Base-by-base conservation (phyloP, 1,140 invertebrate genomes). In the Aphaenogaster ashmeadi region DNA sequence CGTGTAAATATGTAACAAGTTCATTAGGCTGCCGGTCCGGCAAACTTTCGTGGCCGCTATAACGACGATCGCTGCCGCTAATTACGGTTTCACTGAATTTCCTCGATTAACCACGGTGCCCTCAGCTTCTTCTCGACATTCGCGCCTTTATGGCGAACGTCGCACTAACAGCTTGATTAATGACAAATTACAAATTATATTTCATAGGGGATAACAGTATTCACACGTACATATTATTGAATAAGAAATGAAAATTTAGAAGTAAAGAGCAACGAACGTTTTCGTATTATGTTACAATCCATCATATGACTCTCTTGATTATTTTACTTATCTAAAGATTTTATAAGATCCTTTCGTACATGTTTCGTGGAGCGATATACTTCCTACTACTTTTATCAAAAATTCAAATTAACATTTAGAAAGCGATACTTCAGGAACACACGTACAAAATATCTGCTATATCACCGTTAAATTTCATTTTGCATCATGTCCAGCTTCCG, bases 1-100 rank as follows among this genome's bases (percentile, higher is more conserved):
- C 89, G 89, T 90, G 89, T 91, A 90, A 91, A 91, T 91, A 91
- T 91, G 90, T 90, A 91, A 91, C 89, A 83, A 91, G 89, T 90
- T 91, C 90, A 90, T 91, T 90, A 91, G 78, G 77, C 81, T 62
- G 69, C 80, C 80, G 89, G 69, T 90, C 89, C 87, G 87, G 54
- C 81, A 58, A 91, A 91, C 89, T 91, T 90, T 91, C 90, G 81
- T 91, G 58, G 89, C 89, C 71, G 77, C 69, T 74, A 90, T 86
- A 88, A 90, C 80, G 80, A 88, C 67, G 74, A 90, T 90, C 89
- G 89, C 60, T 33, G 67, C 86, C 27, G 75, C 80, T 88, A 90
- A 90, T 90, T 90, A 90, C 54, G 88, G 86, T 90, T 88, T 88
- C 89, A 90, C 80, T 72, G 89, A 90, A 90, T 90, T 90, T 90